Evolutionary conservation across 2,888 invertebrate species (phyloP), one percentile per base, ranked within the genome.

Genomic region (Aphodius sticticus): DNA sequence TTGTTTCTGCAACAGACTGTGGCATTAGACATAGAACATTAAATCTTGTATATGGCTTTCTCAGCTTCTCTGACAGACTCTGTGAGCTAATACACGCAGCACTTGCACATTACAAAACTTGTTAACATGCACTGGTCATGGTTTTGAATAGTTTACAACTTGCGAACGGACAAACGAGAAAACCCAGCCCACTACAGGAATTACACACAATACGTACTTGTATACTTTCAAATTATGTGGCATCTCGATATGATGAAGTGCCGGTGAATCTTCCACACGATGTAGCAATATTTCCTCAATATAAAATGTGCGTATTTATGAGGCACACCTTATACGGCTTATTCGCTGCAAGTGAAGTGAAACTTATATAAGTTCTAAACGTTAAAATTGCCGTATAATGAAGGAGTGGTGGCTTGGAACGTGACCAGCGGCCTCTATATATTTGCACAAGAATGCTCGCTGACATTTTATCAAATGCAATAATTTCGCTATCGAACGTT

Each of bases 221-320:
- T 26, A 26, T 12, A 53, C 53, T 53, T 53, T 53, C 53, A 53
- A 53, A 53, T 53, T 7, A 53, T 26, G 26, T 26, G 26, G 26
- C 26, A 26, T 26, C 26, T 26, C 26, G 26, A 2, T 26, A 26
- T 26, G 26, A 26, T 26, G 26, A 26, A 26, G 53, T 53, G 7
- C 7, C 9, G 53, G 12, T 53, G 53, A 53, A 53, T 53, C 53
- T 53, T 53, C 53, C 12, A 53, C 53, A 53, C 12, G 53, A 53
- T 53, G 53, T 9, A 53, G 53, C 53, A 53, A 53, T 5, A 53
- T 7, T 53, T 53, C 53, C 53, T 53, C 53, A 53, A 53, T 53
- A 53, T 53, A 53, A 53, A 53, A 53, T 53, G 53, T 53, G 53
- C 53, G 53, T 53, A 53, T 53, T 53, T 53, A 53, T 53, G 53